These are phyloP conservation scores for Pyrochroa serraticornis DNA, from an alignment of 2,888 invertebrate species.

Conservation along the genomic window DNA sequence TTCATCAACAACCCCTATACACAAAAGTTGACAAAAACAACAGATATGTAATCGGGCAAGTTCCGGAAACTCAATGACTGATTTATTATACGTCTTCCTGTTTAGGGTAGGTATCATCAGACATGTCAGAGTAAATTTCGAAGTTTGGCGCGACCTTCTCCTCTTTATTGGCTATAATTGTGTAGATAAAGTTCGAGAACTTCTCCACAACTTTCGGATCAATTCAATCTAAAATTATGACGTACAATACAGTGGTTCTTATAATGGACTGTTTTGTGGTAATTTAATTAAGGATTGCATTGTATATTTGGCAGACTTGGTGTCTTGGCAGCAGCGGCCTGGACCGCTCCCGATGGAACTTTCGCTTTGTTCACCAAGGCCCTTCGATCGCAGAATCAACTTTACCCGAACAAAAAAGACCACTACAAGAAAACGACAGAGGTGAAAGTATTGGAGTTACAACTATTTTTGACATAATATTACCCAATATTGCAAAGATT, in stretches of 20 bases:
- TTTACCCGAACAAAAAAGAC: no score
- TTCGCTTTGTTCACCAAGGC: conserved; percentile 1
- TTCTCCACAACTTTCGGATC: conserved; percentile 35
- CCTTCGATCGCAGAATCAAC: no score
- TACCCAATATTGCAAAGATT: no score
- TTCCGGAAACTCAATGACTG: neutral
- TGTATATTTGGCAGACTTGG: conserved; percentile 9
- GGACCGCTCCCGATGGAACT: neutral
- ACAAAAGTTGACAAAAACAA: neutral
- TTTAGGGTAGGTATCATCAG: conserved; percentile 9
- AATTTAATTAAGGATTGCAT: conserved; percentile 35
- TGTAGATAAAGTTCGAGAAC: conserved; percentile 38
- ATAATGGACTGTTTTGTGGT: conserved; percentile 33
- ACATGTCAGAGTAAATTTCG: conserved; percentile 33
- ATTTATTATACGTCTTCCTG: neutral
- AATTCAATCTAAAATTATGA: conserved; percentile 41
- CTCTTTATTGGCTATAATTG: conserved; percentile 44
- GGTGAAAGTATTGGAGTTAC: no score
- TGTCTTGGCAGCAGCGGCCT: no score
- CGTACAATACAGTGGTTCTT: conserved; percentile 36
- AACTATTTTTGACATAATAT: no score
- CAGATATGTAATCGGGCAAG: neutral
- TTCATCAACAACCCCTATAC: neutral
- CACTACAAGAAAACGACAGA: no score
- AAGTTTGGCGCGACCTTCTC: conserved; percentile 33